Evolutionary conservation across 2,113 vertebrate species (phyloP).

Genomic region (Epinephelus moara): DNA sequence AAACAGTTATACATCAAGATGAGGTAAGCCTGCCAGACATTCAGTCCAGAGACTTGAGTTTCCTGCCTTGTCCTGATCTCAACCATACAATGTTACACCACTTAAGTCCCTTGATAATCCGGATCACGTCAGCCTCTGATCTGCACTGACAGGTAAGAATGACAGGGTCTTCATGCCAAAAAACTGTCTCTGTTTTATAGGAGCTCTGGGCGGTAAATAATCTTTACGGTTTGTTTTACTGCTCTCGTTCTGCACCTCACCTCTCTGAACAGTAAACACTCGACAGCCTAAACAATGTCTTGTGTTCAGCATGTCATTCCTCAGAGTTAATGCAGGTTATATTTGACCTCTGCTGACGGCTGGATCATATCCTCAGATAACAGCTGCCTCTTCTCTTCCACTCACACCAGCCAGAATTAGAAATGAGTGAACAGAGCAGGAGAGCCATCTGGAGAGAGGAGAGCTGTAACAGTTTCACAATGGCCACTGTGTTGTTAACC

Average conservation of each 20-base stretch:
- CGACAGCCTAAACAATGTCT: slow-evolving; percentile 46
- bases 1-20: too few relatives aligned
- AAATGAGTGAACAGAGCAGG: slow-evolving; percentile 24
- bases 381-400: slow-evolving; percentile 61
- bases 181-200: neutral
- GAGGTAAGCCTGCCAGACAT: neutral
- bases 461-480: neutral
- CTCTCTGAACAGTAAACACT: neutral
- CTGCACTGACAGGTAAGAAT: neutral
- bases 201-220: neutral
- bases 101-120: neutral
- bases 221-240: neutral
- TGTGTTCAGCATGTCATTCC: slow-evolving; percentile 25
- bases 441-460: slow-evolving; percentile 4
- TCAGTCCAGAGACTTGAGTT: neutral
- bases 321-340: slow-evolving; percentile 53
- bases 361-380: slow-evolving; percentile 52
- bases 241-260: neutral
- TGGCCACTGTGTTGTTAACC: neutral
- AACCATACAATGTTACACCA: neutral
- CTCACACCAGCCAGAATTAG: slow-evolving; percentile 53
- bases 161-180: neutral
- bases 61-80: neutral
- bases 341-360: slow-evolving; percentile 59
- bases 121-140: neutral